Base-by-base conservation (phyloP, 1,140 invertebrate species). In the Drosophila ambigua region DNA sequence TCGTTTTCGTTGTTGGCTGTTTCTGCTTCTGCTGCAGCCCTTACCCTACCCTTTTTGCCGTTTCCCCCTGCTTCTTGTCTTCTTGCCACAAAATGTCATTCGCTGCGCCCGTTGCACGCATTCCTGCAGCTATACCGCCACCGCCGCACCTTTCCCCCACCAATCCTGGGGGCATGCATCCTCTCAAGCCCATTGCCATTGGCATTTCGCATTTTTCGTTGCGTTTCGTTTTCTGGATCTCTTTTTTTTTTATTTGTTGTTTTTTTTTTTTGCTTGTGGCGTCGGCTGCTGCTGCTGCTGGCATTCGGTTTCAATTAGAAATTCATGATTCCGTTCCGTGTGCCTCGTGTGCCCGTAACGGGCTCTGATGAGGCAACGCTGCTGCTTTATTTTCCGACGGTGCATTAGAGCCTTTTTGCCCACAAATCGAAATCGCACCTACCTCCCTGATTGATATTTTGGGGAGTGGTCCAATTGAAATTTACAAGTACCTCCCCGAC, bases 71-170 rank as follows among this genome's bases (percentile, higher is more conserved):
- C 28, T 53, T 13, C 35, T 61, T 43, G 57, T 28, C 26, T 23
- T 24, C 16, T 58, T 49, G 72, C 51, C 51, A 74, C 57, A 74
- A 62, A 77, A 63, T 77, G 76, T 66, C 73, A 78, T 72, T 72
- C 57, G 57, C 48, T 78, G 67, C 67, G 73, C 67, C 62, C 61
- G 74, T 77, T 77, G 72, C 66, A 75, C 72, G 73, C 72, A 78
- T 78, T 78, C 66, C 71, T 74, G 58, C 43, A 62, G 31, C 53
- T 60, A 54, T 58, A 28, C 16, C 16, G 28, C 35, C 35, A 4
- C 35, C 35, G 35, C 45, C 20, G n/a, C 35, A 28, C n/a, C 49
- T 31, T 31, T 46, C 23, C 15, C 9, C 15, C 9, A 20, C 20
- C 15, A 13, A 13, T 16, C 41, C n/a, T 48, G 28, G 31, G 44